phyloP scores from a whole-genome alignment of 2,797 vertebrate genomes.

The Ammospiza maritima region DNA sequence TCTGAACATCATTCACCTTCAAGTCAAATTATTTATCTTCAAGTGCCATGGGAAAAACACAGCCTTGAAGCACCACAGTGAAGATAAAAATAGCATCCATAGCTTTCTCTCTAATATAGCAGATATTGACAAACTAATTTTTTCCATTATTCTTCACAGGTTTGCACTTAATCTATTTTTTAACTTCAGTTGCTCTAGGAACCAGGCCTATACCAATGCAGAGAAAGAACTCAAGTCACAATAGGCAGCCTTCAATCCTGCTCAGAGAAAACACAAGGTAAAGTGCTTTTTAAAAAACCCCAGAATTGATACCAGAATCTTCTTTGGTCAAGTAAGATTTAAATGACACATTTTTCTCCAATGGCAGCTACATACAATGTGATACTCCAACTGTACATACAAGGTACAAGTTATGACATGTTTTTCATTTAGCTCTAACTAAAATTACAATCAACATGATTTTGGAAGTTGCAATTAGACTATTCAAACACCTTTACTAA shows the following conservation, averaged over 20 bases:
- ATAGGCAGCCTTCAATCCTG: not conserved
- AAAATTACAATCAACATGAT: not conserved
- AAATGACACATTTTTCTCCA: not conserved
- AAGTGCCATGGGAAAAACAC: not conserved
- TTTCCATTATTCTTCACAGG: not conserved
- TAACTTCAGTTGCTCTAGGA: not conserved
- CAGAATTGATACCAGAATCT: not conserved
- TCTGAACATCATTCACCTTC: not conserved
- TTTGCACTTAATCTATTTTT: not conserved
- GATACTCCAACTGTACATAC: not conserved
- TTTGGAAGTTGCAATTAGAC: not conserved
- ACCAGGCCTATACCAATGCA: not conserved
- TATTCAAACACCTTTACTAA: not conserved
- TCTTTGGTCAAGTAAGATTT: not conserved
- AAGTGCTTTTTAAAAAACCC: not conserved
- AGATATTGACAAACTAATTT: not conserved
- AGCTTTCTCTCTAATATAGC: not conserved
- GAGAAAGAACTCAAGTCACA: not conserved
- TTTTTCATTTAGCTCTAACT: not conserved
- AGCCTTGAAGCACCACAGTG: not conserved
- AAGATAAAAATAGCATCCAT: not conserved
- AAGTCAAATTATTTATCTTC: not conserved
- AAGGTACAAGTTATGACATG: fast-evolving
- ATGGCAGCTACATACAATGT: not conserved
- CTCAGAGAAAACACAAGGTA: not conserved